Evolutionary conservation across 2,888 invertebrate species (phyloP).

Genomic region (Lochmaea crataegi): DNA sequence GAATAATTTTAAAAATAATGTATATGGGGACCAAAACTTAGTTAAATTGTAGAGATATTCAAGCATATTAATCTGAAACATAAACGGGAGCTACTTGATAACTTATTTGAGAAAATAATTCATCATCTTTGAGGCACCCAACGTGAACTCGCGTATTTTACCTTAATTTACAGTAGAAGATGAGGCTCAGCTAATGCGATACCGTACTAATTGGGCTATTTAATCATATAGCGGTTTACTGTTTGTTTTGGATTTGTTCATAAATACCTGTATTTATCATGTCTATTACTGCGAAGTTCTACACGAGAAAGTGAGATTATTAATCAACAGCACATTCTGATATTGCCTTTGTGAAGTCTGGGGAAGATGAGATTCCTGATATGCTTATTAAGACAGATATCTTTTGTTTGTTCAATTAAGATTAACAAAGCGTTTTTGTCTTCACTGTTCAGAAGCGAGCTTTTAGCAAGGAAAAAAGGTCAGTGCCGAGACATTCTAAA

Average conservation of each 20-base stretch:
- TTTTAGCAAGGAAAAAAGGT: background rate
- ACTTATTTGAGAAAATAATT: background rate
- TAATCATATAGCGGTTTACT: conserved; percentile 25
- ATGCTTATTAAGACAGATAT: background rate
- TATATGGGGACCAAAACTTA: too few relatives aligned
- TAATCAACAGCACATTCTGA: conserved; percentile 7
- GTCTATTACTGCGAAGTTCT: conserved; percentile 17
- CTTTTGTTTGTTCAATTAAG: conserved; percentile 10
- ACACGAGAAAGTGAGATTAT: conserved; percentile 17
- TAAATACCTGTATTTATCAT: conserved; percentile 35
- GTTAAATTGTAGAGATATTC: too few relatives aligned
- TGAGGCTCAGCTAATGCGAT: conserved; percentile 26
- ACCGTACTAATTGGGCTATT: conserved; percentile 37
- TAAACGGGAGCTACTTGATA: background rate
- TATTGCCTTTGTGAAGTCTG: conserved; percentile 11
- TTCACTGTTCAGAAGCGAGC: background rate
- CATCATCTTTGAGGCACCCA: background rate
- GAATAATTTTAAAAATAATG: too few relatives aligned
- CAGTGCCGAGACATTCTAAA: background rate
- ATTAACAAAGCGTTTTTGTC: conserved; percentile 5
- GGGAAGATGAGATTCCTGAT: background rate
- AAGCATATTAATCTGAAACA: too few relatives aligned
- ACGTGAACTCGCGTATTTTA: too few relatives aligned
- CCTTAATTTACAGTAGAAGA: background rate
- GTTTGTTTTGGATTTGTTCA: conserved; percentile 32